These are phyloP conservation scores for Rhopilema esculentum DNA, from an alignment of 30 jellyfish, hydroid and myxozoan genomes.

Conservation along the genomic window DNA sequence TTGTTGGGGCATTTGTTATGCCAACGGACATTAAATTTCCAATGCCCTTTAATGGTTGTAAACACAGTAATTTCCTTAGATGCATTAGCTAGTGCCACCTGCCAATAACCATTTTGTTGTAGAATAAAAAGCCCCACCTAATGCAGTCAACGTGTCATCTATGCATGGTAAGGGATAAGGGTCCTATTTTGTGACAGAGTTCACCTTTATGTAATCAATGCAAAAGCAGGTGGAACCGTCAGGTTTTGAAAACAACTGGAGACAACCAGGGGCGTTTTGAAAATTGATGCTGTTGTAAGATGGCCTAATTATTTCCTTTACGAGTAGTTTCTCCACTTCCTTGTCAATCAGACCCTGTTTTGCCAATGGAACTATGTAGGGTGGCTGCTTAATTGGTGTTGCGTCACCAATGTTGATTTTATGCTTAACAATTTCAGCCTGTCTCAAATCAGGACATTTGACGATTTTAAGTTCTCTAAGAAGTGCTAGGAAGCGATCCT, in stretches of 20 bases:
- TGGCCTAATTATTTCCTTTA: too few relatives aligned
- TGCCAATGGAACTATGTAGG: too few relatives aligned
- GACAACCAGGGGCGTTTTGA: constrained; percentile 71
- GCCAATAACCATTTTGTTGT: too few relatives aligned
- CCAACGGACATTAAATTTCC: constrained; percentile 73
- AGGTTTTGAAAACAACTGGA: constrained; percentile 69
- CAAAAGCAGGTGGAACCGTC: constrained; percentile 74
- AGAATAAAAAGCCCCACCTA: constrained; percentile 31
- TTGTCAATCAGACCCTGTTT: too few relatives aligned
- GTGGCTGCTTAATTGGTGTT: too few relatives aligned
- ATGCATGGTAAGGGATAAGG: constrained; percentile 68
- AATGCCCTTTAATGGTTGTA: constrained; percentile 57
- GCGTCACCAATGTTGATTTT: too few relatives aligned
- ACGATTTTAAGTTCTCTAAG: constrained; percentile 21
- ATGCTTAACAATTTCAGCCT: too few relatives aligned
- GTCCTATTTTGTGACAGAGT: constrained; percentile 60
- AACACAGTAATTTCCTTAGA: constrained; percentile 77
- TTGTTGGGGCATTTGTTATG: constrained; percentile 69
- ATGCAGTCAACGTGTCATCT: constrained; percentile 55
- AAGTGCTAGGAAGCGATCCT: not conserved
- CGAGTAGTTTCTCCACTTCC: too few relatives aligned
- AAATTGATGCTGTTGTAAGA: too few relatives aligned
- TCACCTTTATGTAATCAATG: constrained; percentile 66
- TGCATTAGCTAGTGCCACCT: too few relatives aligned
- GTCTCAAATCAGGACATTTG: too few relatives aligned